phyloP scores from a whole-genome alignment of 2,888 invertebrate species.

The Epistrophe grossulariae region DNA sequence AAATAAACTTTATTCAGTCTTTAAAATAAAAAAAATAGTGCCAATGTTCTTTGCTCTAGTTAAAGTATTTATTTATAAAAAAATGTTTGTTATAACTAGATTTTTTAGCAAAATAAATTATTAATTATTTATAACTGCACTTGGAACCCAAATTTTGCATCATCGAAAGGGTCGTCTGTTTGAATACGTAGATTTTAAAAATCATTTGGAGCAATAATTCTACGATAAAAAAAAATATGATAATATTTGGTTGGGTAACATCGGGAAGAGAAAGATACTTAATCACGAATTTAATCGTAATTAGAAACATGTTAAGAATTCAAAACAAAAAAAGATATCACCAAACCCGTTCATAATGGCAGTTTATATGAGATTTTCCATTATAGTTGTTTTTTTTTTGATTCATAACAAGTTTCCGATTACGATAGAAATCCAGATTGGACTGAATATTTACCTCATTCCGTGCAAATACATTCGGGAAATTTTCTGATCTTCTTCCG shows the following conservation, averaged over 20 bases:
- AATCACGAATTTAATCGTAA: neutral
- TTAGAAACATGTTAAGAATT: no score
- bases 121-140: neutral
- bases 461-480: constrained; percentile 92
- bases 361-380: no score
- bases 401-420: no score
- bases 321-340: no score
- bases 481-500: constrained; percentile 86
- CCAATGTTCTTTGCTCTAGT: neutral
- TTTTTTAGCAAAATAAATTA: constrained; percentile 51
- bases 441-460: constrained; percentile 84
- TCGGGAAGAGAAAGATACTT: no score
- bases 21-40: constrained; percentile 27
- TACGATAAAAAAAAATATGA: constrained; percentile 80
- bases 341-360: no score
- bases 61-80: constrained; percentile 22
- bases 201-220: constrained; percentile 86
- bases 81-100: constrained; percentile 17
- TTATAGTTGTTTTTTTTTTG: no score
- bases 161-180: constrained; percentile 87
- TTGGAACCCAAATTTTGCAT: constrained; percentile 10
- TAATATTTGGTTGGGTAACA: neutral
- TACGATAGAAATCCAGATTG: no score
- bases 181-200: constrained; percentile 87
- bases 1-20: constrained; percentile 23